These are phyloP conservation scores for Xyrichtys novacula DNA, from an alignment of 2,797 vertebrate species.

Conservation along the genomic window DNA sequence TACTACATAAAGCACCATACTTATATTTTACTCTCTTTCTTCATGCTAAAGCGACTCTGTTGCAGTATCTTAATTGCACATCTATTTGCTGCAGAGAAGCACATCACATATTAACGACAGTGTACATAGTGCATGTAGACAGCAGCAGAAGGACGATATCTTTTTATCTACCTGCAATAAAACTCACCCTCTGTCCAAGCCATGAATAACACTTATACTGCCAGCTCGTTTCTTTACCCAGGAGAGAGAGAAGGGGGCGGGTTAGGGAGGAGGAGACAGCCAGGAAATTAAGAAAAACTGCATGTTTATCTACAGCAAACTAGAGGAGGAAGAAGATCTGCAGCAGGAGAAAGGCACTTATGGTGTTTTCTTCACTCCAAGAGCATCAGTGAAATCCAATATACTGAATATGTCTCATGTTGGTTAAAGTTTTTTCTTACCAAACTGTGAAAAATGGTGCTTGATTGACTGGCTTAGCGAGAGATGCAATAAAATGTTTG, in stretches of 20 bases:
- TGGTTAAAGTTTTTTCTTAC: background rate
- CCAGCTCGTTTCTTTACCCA: conserved; percentile 55
- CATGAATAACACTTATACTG: conserved; percentile 76
- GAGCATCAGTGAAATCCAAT: background rate
- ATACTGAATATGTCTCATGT: background rate
- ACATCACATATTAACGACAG: conserved; percentile 72
- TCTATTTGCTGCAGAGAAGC: conserved; percentile 69
- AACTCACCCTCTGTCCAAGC: conserved; percentile 76
- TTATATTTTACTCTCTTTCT: conserved; percentile 55
- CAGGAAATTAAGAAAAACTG: conserved; percentile 60
- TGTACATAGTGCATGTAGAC: conserved; percentile 74
- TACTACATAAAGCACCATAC: conserved; percentile 47
- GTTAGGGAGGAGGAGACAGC: conserved; percentile 34
- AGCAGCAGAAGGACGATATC: conserved; percentile 77
- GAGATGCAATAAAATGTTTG: too few relatives aligned
- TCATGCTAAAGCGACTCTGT: conserved; percentile 46
- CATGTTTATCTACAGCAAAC: conserved; percentile 25
- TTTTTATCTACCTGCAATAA: conserved; percentile 78
- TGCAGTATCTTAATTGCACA: conserved; percentile 65
- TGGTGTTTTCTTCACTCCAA: background rate
- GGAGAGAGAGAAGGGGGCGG: conserved; percentile 26
- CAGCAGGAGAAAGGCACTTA: background rate
- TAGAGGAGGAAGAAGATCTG: background rate
- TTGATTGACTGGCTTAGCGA: background rate
- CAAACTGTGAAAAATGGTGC: background rate